These are phyloP conservation scores for Odontocerum albicorne DNA, from an alignment of 2,888 invertebrate species.

Conservation along the genomic window DNA sequence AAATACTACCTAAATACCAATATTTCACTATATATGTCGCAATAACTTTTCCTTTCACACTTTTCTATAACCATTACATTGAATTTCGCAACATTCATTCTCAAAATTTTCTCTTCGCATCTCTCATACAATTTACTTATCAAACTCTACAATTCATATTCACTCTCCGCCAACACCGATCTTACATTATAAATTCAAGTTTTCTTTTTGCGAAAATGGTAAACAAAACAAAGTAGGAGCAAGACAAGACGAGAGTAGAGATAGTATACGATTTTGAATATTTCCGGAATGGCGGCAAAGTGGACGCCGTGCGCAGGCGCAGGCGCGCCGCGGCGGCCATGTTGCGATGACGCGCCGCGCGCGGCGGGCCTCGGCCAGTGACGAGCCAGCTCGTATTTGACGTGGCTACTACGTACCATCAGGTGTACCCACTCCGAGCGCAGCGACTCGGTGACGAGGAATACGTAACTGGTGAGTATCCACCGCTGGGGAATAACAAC, in stretches of 20 bases:
- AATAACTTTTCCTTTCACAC: too few species aligned
- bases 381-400: conserved; percentile 86
- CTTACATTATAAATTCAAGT: too few species aligned
- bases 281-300: conserved; percentile 16
- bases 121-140: too few species aligned
- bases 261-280: too few species aligned
- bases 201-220: neutral
- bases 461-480: conserved; percentile 90
- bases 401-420: conserved; percentile 92
- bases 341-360: conserved; percentile 77
- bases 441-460: conserved; percentile 93
- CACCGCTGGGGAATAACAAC: conserved; percentile 64
- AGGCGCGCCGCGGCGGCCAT: conserved; percentile 63
- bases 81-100: too few species aligned
- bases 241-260: too few species aligned
- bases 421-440: conserved; percentile 91
- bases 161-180: too few species aligned
- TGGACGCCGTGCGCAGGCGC: conserved; percentile 41
- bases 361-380: conserved; percentile 76
- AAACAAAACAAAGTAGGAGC: neutral
- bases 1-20: too few species aligned
- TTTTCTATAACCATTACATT: too few species aligned
- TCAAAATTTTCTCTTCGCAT: too few species aligned
- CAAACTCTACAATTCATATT: too few species aligned
- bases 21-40: too few species aligned